phyloP scores from a whole-genome alignment of 2,888 invertebrate genomes.

The Pilophorus perplexus region DNA sequence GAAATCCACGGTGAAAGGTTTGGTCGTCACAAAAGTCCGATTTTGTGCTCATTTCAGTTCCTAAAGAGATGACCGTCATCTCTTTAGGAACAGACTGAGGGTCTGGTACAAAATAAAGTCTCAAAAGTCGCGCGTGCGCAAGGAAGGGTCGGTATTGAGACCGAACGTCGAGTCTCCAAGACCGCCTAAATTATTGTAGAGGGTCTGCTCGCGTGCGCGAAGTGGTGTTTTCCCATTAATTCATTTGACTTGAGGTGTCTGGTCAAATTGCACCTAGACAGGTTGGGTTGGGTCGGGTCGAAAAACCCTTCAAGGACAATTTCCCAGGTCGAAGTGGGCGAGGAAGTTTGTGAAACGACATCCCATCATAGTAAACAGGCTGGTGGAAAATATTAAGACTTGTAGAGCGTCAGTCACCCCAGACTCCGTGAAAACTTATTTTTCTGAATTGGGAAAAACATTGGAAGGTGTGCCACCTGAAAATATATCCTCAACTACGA shows the following conservation, averaged over 20 bases:
- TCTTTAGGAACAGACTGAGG: too few relatives aligned
- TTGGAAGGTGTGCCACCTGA: constrained; percentile 5
- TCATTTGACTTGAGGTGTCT: too few relatives aligned
- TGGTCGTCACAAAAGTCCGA: background rate
- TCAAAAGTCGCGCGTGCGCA: too few relatives aligned
- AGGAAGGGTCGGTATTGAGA: too few relatives aligned
- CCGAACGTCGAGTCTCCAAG: too few relatives aligned
- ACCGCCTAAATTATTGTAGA: background rate
- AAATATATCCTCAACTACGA: constrained; percentile 40
- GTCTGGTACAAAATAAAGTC: too few relatives aligned
- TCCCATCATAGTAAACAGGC: background rate
- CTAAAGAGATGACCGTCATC: too few relatives aligned
- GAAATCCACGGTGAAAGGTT: constrained; percentile 2
- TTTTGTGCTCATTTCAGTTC: constrained; percentile 1
- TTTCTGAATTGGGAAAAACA: background rate
- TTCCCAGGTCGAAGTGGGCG: constrained; percentile 43
- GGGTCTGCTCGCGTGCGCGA: background rate
- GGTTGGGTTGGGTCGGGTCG: constrained; percentile 45
- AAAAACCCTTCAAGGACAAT: constrained; percentile 47
- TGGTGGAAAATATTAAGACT: constrained; percentile 38
- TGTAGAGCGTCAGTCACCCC: constrained; percentile 22
- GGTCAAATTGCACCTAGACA: too few relatives aligned
- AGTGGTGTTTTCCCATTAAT: too few relatives aligned
- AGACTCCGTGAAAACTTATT: constrained; percentile 13
- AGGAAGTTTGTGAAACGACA: constrained; percentile 29